These are phyloP conservation scores for Cherax destructor DNA, from an alignment of 1,140 invertebrate species.

Conservation along the genomic window DNA sequence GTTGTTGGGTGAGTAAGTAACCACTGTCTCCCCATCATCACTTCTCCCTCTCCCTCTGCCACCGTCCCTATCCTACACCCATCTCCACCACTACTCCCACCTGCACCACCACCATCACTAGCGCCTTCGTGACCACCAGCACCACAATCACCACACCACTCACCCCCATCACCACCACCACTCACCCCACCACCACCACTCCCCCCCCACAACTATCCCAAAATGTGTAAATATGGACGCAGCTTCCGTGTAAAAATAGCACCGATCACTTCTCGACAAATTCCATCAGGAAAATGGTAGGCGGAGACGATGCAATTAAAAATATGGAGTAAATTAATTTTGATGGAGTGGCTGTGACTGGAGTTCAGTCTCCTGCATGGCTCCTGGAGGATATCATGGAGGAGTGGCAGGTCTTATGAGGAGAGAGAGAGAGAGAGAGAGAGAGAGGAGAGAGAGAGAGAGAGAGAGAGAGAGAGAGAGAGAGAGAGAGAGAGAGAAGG, in stretches of 20 bases:
- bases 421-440: not conserved
- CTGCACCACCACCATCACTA: too few relatives aligned
- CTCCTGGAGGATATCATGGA: not conserved
- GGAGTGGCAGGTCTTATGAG: not conserved
- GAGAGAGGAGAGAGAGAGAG: too few relatives aligned
- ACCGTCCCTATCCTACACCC: not conserved
- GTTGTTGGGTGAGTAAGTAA: too few relatives aligned
- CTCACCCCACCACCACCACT: too few relatives aligned
- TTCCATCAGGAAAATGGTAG: conserved; percentile 40
- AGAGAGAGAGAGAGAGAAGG: not conserved
- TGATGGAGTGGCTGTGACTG: conserved; percentile 52
- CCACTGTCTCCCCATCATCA: too few relatives aligned
- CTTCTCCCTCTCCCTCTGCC: not conserved
- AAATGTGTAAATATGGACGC: conserved; percentile 33
- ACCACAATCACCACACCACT: not conserved
- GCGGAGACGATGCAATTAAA: conserved; percentile 55
- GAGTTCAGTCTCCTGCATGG: not conserved
- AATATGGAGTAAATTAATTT: conserved; percentile 64
- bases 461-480: not conserved
- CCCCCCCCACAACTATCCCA: not conserved
- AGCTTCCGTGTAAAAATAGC: conserved; percentile 46
- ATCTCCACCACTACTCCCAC: too few relatives aligned
- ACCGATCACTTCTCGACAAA: conserved; percentile 39
- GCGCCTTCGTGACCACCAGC: not conserved
- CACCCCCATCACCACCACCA: not conserved